Evolutionary conservation across 2,888 invertebrate genomes (phyloP).

Genomic region (Diaperis boleti): DNA sequence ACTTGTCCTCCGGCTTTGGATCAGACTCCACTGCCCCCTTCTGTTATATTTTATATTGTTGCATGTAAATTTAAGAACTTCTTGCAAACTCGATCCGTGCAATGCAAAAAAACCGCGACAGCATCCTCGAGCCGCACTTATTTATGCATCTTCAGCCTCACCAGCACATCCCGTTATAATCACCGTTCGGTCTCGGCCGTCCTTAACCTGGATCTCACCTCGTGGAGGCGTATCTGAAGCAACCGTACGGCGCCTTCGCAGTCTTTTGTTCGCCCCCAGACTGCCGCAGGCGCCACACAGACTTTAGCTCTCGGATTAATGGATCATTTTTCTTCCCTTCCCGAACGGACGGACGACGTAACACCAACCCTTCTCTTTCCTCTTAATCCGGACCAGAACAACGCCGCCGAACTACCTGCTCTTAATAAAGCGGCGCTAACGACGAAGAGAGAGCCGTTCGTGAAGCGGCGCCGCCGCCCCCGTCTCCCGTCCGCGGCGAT

Average conservation of each 20-base stretch:
- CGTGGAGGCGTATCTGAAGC: slow-evolving; percentile 53
- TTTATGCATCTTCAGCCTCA: no score
- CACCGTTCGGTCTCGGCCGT: slow-evolving; percentile 34
- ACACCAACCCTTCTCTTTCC: slow-evolving; percentile 58
- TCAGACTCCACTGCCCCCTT: no score
- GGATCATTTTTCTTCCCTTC: slow-evolving; percentile 81
- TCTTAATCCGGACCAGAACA: slow-evolving; percentile 36
- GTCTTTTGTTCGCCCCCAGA: slow-evolving; percentile 62
- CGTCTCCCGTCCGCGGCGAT: slow-evolving; percentile 35
- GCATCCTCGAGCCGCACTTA: no score
- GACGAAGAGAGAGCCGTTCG: slow-evolving; percentile 40
- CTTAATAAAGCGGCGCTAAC: slow-evolving; percentile 41
- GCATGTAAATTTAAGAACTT: slow-evolving; percentile 1
- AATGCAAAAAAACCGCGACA: no score
- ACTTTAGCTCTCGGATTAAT: slow-evolving; percentile 85
- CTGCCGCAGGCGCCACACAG: slow-evolving; percentile 78
- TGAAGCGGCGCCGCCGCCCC: slow-evolving; percentile 41
- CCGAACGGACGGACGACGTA: slow-evolving; percentile 67
- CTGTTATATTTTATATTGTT: no score
- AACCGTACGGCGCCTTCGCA: slow-evolving; percentile 58
- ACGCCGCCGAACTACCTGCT: slow-evolving; percentile 43
- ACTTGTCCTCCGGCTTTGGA: no score
- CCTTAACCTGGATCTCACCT: slow-evolving; percentile 52
- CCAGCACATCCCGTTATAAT: slow-evolving; percentile 11
- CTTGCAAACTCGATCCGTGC: no score